A percentile compares a stretch with the other conserved stretches of the same genome.
These are phyloP conservation scores for Pseudolaguvia tuberculata DNA, from an alignment of 2,113 vertebrate species.

Conservation along the genomic window DNA sequence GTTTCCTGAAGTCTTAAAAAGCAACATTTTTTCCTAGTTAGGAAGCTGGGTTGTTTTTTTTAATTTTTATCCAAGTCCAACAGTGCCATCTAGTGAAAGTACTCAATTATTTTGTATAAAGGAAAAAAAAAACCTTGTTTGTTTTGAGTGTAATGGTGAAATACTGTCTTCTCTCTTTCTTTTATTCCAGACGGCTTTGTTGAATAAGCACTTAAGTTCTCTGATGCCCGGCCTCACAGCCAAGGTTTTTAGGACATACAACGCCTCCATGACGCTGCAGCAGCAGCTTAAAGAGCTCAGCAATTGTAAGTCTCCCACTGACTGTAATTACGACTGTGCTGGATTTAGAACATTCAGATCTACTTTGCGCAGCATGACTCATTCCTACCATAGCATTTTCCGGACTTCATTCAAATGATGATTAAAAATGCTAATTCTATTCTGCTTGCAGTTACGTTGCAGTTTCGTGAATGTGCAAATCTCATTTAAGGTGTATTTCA, in stretches of 20 bases:
- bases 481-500: not conserved
- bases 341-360: constrained; percentile 5
- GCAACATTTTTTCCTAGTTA: too few species aligned
- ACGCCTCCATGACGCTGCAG: constrained; percentile 76
- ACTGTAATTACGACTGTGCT: constrained; percentile 9
- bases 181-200: constrained; percentile 55
- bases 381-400: not conserved
- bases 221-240: constrained; percentile 73
- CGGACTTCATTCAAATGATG: constrained; percentile 16
- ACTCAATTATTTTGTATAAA: not conserved
- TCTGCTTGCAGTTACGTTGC: not conserved
- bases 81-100: constrained; percentile 61
- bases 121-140: not conserved
- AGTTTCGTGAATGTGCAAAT: not conserved
- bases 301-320: constrained; percentile 58
- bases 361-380: constrained; percentile 4
- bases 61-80: constrained; percentile 5
- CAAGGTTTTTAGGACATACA: constrained; percentile 77
- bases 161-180: not conserved
- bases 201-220: constrained; percentile 74
- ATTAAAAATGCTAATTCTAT: constrained; percentile 3
- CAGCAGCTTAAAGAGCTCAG: constrained; percentile 71
- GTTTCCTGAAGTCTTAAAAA: too few species aligned
- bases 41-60: too few species aligned
- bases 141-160: not conserved